Evolutionary conservation across 2,797 vertebrate species (phyloP), one percentile per base, ranked within the genome.

Genomic region (Alectoris magna): DNA sequence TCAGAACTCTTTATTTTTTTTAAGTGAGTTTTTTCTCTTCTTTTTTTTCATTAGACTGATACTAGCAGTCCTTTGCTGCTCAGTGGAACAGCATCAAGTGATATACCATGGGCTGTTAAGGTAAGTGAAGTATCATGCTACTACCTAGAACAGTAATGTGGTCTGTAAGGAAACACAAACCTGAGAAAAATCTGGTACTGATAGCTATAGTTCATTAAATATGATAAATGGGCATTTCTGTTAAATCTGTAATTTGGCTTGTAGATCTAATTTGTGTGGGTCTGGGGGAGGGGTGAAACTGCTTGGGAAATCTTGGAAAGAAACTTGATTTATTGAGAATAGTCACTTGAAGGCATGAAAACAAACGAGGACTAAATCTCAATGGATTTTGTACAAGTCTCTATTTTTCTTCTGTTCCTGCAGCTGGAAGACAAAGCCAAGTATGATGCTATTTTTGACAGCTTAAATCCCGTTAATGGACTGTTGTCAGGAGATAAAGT

Each of bases 371-470:
- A 59, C 44, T 62, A 91, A 87, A 62, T 77, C 44, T 81, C n/a
- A 19, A 5, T 48, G 51, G 67, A 14, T 44, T 90, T 81, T 76
- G 46, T 31, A 27, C 58, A 31, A 82, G 21, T 81, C 49, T 90
- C 5, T 91, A 75, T 23, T 90, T 48, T 89, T 91, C 80, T 96
- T 96, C 66, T 94, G 46, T 34, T 87, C 15, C 85, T 96, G 18
- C 96, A 99, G 99, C 87, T 98, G 39, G 99, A 99, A 97, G 99
- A 99, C 96, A 99, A 99, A 96, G 97, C 98, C 97, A 99, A 99
- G 97, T 99, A 99, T 87, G 99, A 99, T 94, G 96, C 98, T 92
- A 99, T 99, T 97, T 99, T 99, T 97, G 99, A 99, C 82, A 99
- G 99, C 96, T 97, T 99, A 81, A 98, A 97, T 86, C 99, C 99